Evolutionary conservation across 2,113 vertebrate species (phyloP).

Genomic region (Lepisosteus osseus): DNA sequence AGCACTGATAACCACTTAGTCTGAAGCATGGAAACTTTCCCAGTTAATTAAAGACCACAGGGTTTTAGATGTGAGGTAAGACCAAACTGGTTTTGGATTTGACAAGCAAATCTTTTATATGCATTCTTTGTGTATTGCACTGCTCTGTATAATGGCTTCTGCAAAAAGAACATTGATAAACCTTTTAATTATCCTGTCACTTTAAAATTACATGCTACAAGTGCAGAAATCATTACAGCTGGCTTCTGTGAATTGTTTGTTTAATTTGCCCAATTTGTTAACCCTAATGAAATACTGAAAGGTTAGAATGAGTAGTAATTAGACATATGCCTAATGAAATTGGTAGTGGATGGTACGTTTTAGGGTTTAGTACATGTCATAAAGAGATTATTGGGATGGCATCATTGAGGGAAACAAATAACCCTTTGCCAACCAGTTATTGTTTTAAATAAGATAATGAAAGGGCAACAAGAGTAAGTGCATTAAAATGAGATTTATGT

Average conservation of each 20-base stretch:
- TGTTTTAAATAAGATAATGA: slow-evolving; percentile 69
- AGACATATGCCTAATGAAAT: slow-evolving; percentile 76
- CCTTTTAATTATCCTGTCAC: slow-evolving; percentile 63
- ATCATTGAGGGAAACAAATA: slow-evolving; percentile 71
- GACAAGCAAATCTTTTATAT: no score
- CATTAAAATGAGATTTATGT: slow-evolving; percentile 45
- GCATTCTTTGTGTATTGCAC: no score
- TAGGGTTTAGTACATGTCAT: slow-evolving; percentile 74
- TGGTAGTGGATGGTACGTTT: slow-evolving; percentile 67
- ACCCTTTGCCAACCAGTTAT: slow-evolving; percentile 55
- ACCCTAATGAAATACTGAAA: slow-evolving; percentile 83
- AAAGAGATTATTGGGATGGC: slow-evolving; percentile 60
- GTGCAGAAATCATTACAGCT: slow-evolving; percentile 38
- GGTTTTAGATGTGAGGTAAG: no score
- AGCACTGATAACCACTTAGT: no score
- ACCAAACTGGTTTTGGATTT: no score
- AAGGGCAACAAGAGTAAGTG: slow-evolving; percentile 61
- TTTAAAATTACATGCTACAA: slow-evolving; percentile 52
- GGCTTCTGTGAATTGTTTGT: slow-evolving; percentile 62
- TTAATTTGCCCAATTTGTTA: slow-evolving; percentile 87
- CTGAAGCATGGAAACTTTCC: no score
- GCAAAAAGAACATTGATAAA: slow-evolving; percentile 65
- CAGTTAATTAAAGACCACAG: no score
- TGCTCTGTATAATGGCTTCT: background rate
- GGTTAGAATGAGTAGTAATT: slow-evolving; percentile 84